These are phyloP conservation scores for Ciona savignyi DNA, from an alignment of 23 tunicate species.

Conservation along the genomic window DNA sequence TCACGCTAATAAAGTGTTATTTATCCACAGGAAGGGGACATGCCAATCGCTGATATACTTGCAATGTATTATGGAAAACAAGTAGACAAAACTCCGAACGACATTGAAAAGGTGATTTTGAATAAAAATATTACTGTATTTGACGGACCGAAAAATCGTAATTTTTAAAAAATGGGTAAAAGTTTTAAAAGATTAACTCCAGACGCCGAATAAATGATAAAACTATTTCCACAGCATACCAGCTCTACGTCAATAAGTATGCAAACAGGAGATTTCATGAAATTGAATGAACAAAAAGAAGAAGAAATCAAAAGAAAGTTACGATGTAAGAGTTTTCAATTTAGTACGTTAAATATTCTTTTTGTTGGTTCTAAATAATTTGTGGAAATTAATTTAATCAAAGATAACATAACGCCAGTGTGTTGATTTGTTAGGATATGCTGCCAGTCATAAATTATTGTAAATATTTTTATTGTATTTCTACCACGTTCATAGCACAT, in stretches of 20 bases:
- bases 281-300: slow-evolving; percentile 5
- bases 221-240: background rate
- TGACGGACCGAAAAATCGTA: background rate
- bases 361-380: too few relatives aligned
- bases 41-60: slow-evolving; percentile 56
- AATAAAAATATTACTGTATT: too few relatives aligned
- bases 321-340: slow-evolving; percentile 32
- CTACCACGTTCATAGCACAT: too few relatives aligned
- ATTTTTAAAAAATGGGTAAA: background rate
- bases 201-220: background rate
- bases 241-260: background rate
- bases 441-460: too few relatives aligned
- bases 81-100: background rate
- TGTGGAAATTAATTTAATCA: too few relatives aligned
- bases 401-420: too few relatives aligned
- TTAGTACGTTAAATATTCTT: too few relatives aligned
- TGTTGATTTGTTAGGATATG: too few relatives aligned
- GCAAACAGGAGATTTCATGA: too few relatives aligned
- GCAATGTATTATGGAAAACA: slow-evolving; percentile 53
- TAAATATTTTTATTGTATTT: too few relatives aligned
- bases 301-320: slow-evolving; percentile 19
- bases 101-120: slow-evolving; percentile 15
- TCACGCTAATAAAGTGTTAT: background rate
- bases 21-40: slow-evolving; percentile 58
- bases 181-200: background rate